Evolutionary conservation across 2,113 vertebrate species (phyloP), one percentile per base, ranked within the genome.

Genomic region (Misgurnus anguillicaudatus): DNA sequence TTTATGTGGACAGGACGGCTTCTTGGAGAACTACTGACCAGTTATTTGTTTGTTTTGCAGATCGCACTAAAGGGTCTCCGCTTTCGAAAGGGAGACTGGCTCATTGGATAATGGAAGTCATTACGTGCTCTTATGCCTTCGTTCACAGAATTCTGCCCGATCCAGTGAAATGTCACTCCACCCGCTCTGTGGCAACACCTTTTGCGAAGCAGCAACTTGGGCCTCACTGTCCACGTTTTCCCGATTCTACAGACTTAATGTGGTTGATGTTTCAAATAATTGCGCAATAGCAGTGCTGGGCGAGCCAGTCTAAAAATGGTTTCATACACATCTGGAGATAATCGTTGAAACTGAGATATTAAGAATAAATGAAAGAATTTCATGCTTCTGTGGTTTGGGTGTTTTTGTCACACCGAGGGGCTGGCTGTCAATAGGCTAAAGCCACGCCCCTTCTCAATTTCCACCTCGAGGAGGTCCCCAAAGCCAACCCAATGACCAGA

Each of bases 21-120:
- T 14, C 61, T 11, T 63, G 61, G 61, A 38, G 31, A 1, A 63
- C 61, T 63, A 38, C 13, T 63, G 61, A 63, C 1, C 6, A 39
- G 31, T 38, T 63, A 39, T 39, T 63, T 63, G 61, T 39, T 17
- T 39, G 21, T 61, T 61, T 61, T 63, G 14, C 61, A 63, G 61
- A 8, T 16, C 2, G 5, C 5, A 4, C 5, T 3, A 38, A 36
- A 3, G 61, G 31, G 5, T 36, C 31, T 38, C 31, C 31, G 11
- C 24, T 17, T 16, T 63, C 31, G 0, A 63, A 38, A 14, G 9
- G 4, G 7, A 64, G 7, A 19, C 38, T 64, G 7, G 62, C 14
- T 63, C 36, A 64, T 17, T 64, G 62, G 31, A 64, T 64, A 39
- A 9, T 31, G 0, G 6, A 39, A 14, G 24, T 61, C 11, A 39